Evolutionary conservation across 1,140 invertebrate species (phyloP), one percentile per base, ranked within the genome.

Genomic region (Sipha flava): DNA sequence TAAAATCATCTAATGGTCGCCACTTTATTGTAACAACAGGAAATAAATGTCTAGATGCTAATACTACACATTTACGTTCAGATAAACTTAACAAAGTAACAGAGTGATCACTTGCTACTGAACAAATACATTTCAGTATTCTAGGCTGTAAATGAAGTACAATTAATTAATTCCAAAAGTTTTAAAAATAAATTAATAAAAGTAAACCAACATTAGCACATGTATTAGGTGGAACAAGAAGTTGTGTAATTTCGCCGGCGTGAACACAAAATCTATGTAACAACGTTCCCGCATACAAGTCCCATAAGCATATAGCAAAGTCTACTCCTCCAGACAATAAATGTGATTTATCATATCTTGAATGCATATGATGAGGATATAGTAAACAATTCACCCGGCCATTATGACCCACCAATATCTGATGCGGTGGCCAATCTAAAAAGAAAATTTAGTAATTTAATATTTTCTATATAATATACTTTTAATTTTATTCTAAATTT

Each of bases 271-370:
- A 99, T 9, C 95, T 90, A 85, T 99, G 96, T 34, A 99, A 86
- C 57, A 97, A 86, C 2, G 90, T 90, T 12, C 96, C 97, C 57
- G 92, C 92, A 83, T 95, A 95, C 77, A 99, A 88, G 86, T 99
- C 97, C 98, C 98, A 99, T 0, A 99, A 87, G 83, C 95, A 97
- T 5, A 99, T 95, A 1, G 96, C 96, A 86, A 99, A 99, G 85
- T 99, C 98, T 18, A 97, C 93, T 2, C 96, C 96, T 23, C 98
- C 98, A 0, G 96, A 98, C 0, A 99, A 90, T 16, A 99, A 87
- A 86, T 96, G 92, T 5, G 92, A 88, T 80, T 94, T 91, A 84
- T 99, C 96, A 80, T 99, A 99, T 80, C 97, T 91, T n/a, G 90
- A 87, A 84, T 97, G 92, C 18, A 95, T 91, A 84, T 96, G 92